A percentile compares a stretch with the other conserved stretches of the same genome.
Evolutionary conservation across 2,113 vertebrate genomes (phyloP).

Genomic region (Harpagus bidentatus): DNA sequence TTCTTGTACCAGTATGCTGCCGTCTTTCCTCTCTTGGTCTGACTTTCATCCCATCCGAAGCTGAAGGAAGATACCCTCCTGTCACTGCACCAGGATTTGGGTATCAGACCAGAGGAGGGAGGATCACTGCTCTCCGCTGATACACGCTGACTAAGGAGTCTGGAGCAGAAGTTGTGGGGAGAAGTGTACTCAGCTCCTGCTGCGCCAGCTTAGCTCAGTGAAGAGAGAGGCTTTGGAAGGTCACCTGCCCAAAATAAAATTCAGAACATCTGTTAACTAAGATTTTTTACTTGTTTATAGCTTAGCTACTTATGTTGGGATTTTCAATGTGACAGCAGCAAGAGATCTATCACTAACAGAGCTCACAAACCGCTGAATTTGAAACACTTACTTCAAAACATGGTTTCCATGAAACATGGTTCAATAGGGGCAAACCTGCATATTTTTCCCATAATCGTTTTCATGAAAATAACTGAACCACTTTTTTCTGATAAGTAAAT

Average conservation of each 20-base stretch:
- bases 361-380: not conserved
- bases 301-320: not conserved
- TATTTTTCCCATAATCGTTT: not conserved
- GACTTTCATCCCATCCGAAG: fast-evolving
- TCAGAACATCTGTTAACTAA: not conserved
- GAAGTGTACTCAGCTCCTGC: not conserved
- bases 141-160: fast-evolving
- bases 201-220: not conserved
- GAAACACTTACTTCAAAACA: not conserved
- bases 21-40: not conserved
- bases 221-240: not conserved
- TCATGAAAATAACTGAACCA: not conserved
- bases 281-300: not conserved
- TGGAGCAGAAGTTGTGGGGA: not conserved
- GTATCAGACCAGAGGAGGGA: not conserved
- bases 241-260: not conserved
- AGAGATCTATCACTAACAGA: not conserved
- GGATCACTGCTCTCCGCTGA: not conserved
- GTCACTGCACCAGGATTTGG: not conserved
- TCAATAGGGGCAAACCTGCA: not conserved
- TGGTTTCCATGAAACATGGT: not conserved
- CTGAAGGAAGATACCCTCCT: not conserved
- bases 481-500: not conserved
- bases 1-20: not conserved
- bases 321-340: not conserved